These are phyloP conservation scores for Oreortyx pictus DNA, from an alignment of 2,797 vertebrate genomes.

Conservation along the genomic window DNA sequence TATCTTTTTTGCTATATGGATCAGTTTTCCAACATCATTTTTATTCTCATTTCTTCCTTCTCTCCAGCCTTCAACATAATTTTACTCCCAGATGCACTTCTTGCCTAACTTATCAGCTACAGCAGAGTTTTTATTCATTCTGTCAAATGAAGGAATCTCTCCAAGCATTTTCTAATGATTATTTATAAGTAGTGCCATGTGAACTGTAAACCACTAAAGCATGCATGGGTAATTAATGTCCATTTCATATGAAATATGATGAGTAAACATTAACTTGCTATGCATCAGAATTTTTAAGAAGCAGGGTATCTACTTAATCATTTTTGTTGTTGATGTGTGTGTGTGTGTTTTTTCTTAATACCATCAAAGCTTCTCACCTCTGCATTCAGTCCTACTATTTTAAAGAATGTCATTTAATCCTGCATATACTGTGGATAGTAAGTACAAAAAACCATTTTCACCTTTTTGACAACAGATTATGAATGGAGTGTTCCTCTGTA, in stretches of 20 bases:
- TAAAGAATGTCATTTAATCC: neutral
- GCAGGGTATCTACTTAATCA: neutral
- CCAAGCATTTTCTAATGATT: slow-evolving; percentile 54
- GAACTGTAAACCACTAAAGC: slow-evolving; percentile 39
- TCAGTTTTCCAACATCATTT: neutral
- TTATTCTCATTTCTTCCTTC: slow-evolving; percentile 9
- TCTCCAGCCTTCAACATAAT: neutral
- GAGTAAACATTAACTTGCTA: slow-evolving; percentile 32
- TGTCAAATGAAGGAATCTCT: slow-evolving; percentile 54
- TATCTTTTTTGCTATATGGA: neutral
- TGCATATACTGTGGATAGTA: neutral
- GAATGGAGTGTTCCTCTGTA: neutral
- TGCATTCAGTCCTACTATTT: neutral
- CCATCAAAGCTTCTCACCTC: neutral
- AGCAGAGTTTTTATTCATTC: slow-evolving; percentile 50
- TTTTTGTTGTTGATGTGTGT: too few relatives aligned
- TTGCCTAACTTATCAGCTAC: slow-evolving; percentile 41
- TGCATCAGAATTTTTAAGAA: slow-evolving; percentile 1
- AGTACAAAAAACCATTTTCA: fast-evolving
- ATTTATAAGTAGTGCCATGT: slow-evolving; percentile 56
- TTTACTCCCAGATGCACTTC: slow-evolving; percentile 22
- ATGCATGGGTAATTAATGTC: slow-evolving; percentile 43
- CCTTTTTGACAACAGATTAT: neutral
- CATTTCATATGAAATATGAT: slow-evolving; percentile 28
- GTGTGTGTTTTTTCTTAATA: neutral